Conservation (phyloP, 2,888 invertebrate species). For the Eurytoma adleriae region DNA sequence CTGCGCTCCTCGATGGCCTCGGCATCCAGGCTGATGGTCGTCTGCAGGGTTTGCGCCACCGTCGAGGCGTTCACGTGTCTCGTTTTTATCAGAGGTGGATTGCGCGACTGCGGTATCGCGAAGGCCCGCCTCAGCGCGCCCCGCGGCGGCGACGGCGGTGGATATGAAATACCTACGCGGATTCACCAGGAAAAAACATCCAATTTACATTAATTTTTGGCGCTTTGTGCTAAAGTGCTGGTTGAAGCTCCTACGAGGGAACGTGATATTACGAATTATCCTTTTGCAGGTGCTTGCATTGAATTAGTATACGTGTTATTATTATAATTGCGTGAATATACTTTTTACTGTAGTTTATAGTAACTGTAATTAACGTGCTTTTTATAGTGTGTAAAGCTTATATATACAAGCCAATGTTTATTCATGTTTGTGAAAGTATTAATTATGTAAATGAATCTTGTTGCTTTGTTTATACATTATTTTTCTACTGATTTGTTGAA, state of each 20-base stretch:
- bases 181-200: background rate
- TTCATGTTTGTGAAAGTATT: no score
- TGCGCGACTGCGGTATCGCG: conserved; percentile 83
- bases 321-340: background rate
- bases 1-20: conserved; percentile 73
- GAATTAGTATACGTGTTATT: background rate
- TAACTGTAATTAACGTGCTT: no score
- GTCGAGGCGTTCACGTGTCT: conserved; percentile 83
- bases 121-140: conserved; percentile 77
- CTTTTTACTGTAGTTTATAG: background rate
- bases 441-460: background rate
- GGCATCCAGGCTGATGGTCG: conserved; percentile 70
- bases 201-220: conserved; percentile 3
- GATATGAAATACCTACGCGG: conserved; percentile 84
- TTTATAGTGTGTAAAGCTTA: background rate
- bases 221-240: background rate
- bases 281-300: background rate
- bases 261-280: conserved; percentile 15
- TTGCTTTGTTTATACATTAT: background rate
- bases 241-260: background rate
- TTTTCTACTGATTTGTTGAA: conserved; percentile 1
- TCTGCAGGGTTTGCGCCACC: conserved; percentile 65
- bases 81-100: conserved; percentile 89
- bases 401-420: no score
- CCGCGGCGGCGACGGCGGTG: conserved; percentile 86